Evolutionary conservation across 2,113 vertebrate species (phyloP), one percentile per base, ranked within the genome.

Genomic region (Xiphias gladius): DNA sequence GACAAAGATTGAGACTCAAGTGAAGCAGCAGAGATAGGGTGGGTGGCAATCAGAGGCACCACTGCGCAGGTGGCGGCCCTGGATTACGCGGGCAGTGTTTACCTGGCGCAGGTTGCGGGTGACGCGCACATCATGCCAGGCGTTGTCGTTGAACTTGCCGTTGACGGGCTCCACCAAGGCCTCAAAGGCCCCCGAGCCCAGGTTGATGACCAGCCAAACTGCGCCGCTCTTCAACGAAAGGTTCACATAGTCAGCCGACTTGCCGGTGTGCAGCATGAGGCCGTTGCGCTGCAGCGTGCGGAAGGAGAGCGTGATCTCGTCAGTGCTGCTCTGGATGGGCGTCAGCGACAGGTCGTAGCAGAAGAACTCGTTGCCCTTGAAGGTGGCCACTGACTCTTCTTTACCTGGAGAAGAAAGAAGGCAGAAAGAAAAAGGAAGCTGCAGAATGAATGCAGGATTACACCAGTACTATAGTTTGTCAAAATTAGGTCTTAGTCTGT

Each of bases 41-140:
- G 50, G 41, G 20, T 76, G 52, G 63, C 65, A 64, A 54, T 73
- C 28, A 75, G 72, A 68, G 58, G 66, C 62, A 14, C 71, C 72
- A 75, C 71, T 80, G 58, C 48, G 24, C 43, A 79, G 17, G 61
- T 22, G 65, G 75, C 61, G 24, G 80, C 86, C 76, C 71, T 69
- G 74, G 73, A 62, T 79, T 70, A 52, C 35, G 59, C 30, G 26
- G 55, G 66, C 30, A n/a, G 71, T 85, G 85, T 93, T 95, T 97
- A 99, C 98, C 98, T 99, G 98, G 76, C 98, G 97, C 96, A 99
- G 97, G 96, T 98, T 99, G 94, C 98, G 96, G 80, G 98, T 99
- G 91, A 99, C 97, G 82, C 97, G 95, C 76, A 99, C 95, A 55
- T 98, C 96, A 59, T 99, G 98, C 97, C 97, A 99, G 91, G 92